Base-by-base conservation (phyloP, 2,113 vertebrate species). In the Setophaga petechia region DNA sequence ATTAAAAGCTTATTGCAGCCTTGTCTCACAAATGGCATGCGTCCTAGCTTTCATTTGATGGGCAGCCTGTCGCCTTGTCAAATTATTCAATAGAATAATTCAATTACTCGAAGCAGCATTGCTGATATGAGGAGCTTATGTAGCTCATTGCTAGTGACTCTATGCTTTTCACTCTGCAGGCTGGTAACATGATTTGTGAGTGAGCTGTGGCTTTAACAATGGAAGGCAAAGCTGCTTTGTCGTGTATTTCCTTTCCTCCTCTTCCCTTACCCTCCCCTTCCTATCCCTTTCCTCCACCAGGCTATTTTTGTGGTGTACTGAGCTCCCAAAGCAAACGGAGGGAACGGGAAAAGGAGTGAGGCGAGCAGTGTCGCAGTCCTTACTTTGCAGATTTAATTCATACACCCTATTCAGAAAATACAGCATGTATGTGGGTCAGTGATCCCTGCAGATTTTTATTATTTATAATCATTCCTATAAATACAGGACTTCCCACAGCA, bases 391-490 rank as follows among this genome's bases (percentile, higher is more conserved):
- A 47, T 88, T 58, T 68, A 71, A 75, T 80, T 19, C 31, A 0
- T 44, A 16, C 10, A 35, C 19, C 9, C 59, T 80, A 1, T 86
- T 91, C 76, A 58, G 90, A 71, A 93, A 41, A 79, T 12, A 27
- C 57, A 28, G 73, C 0, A 0, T 62, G 63, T 92, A 96, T 95
- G 86, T 96, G 92, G 94, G 95, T 95, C 93, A 87, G 73, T 21
- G 1, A 68, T 83, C 73, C 90, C 90, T 90, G 88, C 88, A 95
- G 85, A 65, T 79, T 89, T 96, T 82, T 84, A 96, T 97, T 96
- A 95, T 96, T 96, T 96, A 94, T 93, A 94, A 73, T n/a, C 57
- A 66, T 87, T 84, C 86, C 93, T 94, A 92, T 96, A 93, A 95
- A 97, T 96, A 96, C 46, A 55, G 73, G 73, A 41, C 73, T 83